Evolutionary conservation across 2,888 invertebrate species (phyloP), one percentile per base, ranked within the genome.

Genomic region (Phaedon cochleariae): DNA sequence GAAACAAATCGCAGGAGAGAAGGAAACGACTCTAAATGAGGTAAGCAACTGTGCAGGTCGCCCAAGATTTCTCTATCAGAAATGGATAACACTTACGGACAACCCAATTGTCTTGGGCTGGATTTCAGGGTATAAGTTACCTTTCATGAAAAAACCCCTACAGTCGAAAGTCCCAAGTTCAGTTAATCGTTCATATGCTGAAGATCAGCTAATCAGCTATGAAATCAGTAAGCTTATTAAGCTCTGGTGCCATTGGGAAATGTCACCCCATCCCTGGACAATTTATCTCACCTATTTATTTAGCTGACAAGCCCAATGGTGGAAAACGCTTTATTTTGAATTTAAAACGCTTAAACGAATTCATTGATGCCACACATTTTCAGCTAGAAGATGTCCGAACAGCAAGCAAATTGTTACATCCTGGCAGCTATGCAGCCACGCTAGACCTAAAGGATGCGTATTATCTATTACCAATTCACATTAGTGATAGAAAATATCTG

Each of bases 311-410:
- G 67, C 54, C 69, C n/a, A 55, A 67, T 37, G 63, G 60, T 0
- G 21, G 20, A 58, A 62, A 64, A 29, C 63, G 75, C 0, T 73
- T 76, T 62, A 75, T 77, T 59, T 62, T 75, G 22, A 76, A 74
- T 53, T 48, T 73, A 45, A 75, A 73, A 60, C 18, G 53, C 0
- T 53, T 76, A 29, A 74, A 76, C n/a, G 45, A 52, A 17, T 49
- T 62, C 31, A 67, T 77, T 20, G 17, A 49, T 18, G 62, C 68
- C 7, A 29, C 66, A 5, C 74, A 77, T 64, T 77, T 77, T 53
- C 74, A 77, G 67, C 65, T 75, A 55, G 74, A 76, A 59, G 72
- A 75, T 53, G 63, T 58, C 41, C 59, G 69, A 65, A 73, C 73
- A 0, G 72, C 69, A 0, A 55, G 62, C 18, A 63, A 68, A 29